A percentile compares a stretch with the other conserved stretches of the same genome.
phyloP scores from a whole-genome alignment of 2,113 vertebrate species.

The Lutjanus erythropterus region DNA sequence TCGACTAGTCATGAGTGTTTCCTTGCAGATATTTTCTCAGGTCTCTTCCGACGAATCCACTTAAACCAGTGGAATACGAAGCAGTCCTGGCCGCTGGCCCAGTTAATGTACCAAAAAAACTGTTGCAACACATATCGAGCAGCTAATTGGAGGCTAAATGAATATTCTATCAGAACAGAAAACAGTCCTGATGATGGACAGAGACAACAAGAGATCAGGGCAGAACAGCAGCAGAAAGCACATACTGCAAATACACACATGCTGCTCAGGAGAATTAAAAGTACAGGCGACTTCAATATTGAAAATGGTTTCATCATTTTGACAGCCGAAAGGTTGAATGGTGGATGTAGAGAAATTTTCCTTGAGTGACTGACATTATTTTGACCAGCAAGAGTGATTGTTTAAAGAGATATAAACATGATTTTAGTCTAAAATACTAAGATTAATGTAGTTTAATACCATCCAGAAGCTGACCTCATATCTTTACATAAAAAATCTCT shows the following conservation, averaged over 20 bases:
- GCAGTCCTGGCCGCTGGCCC: constrained; percentile 13
- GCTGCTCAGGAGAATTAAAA: too few relatives aligned
- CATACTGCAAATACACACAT: neutral
- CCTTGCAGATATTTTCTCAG: constrained; percentile 13
- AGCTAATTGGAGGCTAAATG: constrained; percentile 18
- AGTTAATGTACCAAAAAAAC: constrained; percentile 30
- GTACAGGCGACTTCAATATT: too few relatives aligned
- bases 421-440: neutral
- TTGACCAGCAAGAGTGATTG: neutral
- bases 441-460: neutral
- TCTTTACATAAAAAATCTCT: neutral
- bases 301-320: too few relatives aligned
- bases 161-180: constrained; percentile 17
- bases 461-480: neutral
- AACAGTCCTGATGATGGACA: neutral
- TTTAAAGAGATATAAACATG: neutral
- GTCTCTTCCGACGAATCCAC: neutral
- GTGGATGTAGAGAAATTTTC: neutral
- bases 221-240: neutral
- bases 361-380: neutral
- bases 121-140: neutral
- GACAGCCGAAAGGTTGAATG: too few relatives aligned
- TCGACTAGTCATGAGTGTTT: neutral
- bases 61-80: constrained; percentile 13
- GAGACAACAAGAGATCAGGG: neutral